Evolutionary conservation across 2,888 invertebrate genomes (phyloP), one percentile per base, ranked within the genome.

Genomic region (Cephonodes hylas): DNA sequence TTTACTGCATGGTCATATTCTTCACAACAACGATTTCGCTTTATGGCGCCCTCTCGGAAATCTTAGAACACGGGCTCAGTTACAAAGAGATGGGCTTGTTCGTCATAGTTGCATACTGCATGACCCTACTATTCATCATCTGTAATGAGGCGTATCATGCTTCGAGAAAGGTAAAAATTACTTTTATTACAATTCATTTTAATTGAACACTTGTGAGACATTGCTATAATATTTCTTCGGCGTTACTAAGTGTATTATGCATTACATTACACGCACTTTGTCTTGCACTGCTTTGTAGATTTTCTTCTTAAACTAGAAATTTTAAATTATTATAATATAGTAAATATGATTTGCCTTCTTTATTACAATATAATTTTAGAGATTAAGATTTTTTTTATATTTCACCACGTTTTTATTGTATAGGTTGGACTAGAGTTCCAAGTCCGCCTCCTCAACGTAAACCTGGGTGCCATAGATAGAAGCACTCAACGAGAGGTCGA

Each of bases 121-220:
- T 95, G 94, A 93, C 94, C 2, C 84, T 96, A 53, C 86, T 96
- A 31, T 96, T 93, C 74, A 94, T 96, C 64, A 95, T 96, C 67
- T 96, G 96, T 80, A 96, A 96, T 76, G 96, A 96, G 74, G 96
- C 95, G 4, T 94, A 95, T 79, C 94, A 95, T 76, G 94, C 95
- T 62, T 94, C 95, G 1, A 87, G 93, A 57, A 95, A 94, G 86
- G 94, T 94, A 77, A 86, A 48, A 25, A n/a, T n/a, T n/a, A n/a
- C n/a, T n/a, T n/a, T 23, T 31, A 0, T 13, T 13, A 20, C n/a
- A n/a, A n/a, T n/a, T 15, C 42, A 7, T 23, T 34, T 34, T n/a
- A n/a, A n/a, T n/a, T n/a, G n/a, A 13, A 5, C 8, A 8, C 13
- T 34, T 6, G 13, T 8, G 13, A 34, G 34, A 7, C 7, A 8